Base-by-base conservation (phyloP, 2,797 vertebrate species). In the Platyrinchus mystaceus region DNA sequence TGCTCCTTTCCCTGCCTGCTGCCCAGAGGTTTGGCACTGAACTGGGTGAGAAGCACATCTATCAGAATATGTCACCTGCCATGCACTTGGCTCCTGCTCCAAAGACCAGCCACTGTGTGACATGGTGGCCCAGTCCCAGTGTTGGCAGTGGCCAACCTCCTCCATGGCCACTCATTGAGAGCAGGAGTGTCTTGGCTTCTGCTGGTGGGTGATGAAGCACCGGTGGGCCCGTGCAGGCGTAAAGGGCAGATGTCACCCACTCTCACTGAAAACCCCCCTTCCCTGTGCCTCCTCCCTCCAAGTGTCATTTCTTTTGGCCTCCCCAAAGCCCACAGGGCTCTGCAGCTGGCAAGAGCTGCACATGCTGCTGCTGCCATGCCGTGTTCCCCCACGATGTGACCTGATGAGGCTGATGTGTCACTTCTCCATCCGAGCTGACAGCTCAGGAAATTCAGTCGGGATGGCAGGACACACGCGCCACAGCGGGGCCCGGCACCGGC, bases 401-500 rank as follows among this genome's bases (percentile, higher is more conserved):
- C 73, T 73, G 75, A 84, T 0, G 15, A 63, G 76, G 47, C 59
- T 89, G 92, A 55, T 0, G 5, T 70, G 87, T 34, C 74, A 19
- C 28, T 12, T 43, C 67, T 66, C 37, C 84, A 14, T 11, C 64
- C 0, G 4, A 73, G 43, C 68, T 74, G 93, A 83, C 89, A 89
- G 93, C 77, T 63, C 56, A 4, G 59, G 55, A 59, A 34, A 49
- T 32, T 46, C 88, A 46, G 15, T 3, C 0, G 1, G 32, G 46
- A 24, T 85, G 89, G 93, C 95, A 87, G 89, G 59, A 39, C 3
- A 1, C 50, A 46, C 34, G 18, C 1, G 1, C 52, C 46, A 0
- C 62, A 56, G 71, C 3, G 0, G 49, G 64, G 62, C 78, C 66
- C 9, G 0, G 41, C 5, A 0, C 60, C 1, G 2, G 63, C 1